Evolutionary conservation across 2,888 invertebrate species (phyloP), one percentile per base, ranked within the genome.

Genomic region (Apomyelois bistriatella): DNA sequence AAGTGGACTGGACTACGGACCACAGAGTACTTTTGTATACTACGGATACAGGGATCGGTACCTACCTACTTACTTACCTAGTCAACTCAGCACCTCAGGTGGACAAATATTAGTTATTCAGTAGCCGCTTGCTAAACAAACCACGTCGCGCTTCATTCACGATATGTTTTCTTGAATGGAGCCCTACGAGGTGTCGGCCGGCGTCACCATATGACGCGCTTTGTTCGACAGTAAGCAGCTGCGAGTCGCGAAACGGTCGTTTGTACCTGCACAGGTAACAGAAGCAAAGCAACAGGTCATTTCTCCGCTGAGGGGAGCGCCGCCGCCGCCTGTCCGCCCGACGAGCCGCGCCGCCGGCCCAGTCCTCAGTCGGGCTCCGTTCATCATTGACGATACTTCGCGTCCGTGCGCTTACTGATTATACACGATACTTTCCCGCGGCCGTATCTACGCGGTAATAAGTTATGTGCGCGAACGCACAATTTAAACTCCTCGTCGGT

Each of bases 201-300:
- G 62, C 67, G 61, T 67, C 67, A 74, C 79, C 79, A 79, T 76
- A 76, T 82, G 83, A 80, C 75, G 70, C 64, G 73, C 79, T 81
- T 85, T 82, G 83, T 85, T 82, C 72, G 70, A 66, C 60, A 66
- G 69, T 70, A 9, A 76, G 81, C 88, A 85, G 87, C 88, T 88
- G 86, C 76, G 68, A 60, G 46, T 74, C 72, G 83, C 79, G 65
- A 82, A 82, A 79, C 82, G 79, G 76, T 74, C 77, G 77, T 71
- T 76, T 78, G 74, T 80, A 80, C 88, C 87, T 87, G 87, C 77
- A 79, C 88, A 88, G 89, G 89, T 87, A 88, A 82, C 76, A 79
- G 79, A 80, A 84, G 87, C 88, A 88, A 80, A 84, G 87, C 88
- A 88, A 88, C 88, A 89, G 88, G 88, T 89, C 86, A 86, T 85